A percentile compares a stretch with the other conserved stretches of the same genome.
Conservation (phyloP, 2,797 vertebrate genomes). For the Pseudocheirus occidentalis region DNA sequence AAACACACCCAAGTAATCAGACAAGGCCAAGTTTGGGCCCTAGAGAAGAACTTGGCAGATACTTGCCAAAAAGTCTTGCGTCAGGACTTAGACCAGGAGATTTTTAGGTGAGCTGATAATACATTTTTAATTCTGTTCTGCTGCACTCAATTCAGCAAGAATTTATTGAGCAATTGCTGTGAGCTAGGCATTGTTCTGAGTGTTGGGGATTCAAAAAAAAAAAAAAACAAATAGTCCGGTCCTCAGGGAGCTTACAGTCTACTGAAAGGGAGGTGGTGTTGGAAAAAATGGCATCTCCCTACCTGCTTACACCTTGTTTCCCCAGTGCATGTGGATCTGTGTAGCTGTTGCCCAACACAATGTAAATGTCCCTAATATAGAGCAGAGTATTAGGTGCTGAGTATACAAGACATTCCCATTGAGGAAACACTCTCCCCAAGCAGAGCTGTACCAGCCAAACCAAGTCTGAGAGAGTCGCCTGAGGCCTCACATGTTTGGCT, state of each 20-base stretch:
- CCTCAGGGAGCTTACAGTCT: not conserved
- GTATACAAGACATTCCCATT: not conserved
- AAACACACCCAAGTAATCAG: not conserved
- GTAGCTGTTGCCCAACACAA: not conserved
- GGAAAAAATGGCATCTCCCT: not conserved
- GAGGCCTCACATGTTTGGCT: not conserved
- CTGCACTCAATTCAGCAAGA: not conserved
- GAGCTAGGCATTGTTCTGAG: not conserved
- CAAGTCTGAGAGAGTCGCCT: not conserved
- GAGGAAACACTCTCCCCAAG: not conserved
- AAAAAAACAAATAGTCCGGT: not conserved
- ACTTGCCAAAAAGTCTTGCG: conserved; percentile 52
- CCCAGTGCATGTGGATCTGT: not conserved
- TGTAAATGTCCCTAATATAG: not conserved
- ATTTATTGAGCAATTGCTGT: not conserved
- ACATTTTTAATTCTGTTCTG: conserved; percentile 4
- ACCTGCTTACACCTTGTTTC: not conserved
- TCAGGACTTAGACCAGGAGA: not conserved
- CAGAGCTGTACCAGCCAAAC: not conserved
- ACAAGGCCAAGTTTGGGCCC: not conserved
- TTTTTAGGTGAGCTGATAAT: not conserved
- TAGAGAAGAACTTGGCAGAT: not conserved
- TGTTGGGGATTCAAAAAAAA: not conserved
- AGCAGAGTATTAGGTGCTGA: not conserved
- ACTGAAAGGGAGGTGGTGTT: not conserved